Evolutionary conservation across 1,140 invertebrate species (phyloP).

Genomic region (Camponotus floridanus): DNA sequence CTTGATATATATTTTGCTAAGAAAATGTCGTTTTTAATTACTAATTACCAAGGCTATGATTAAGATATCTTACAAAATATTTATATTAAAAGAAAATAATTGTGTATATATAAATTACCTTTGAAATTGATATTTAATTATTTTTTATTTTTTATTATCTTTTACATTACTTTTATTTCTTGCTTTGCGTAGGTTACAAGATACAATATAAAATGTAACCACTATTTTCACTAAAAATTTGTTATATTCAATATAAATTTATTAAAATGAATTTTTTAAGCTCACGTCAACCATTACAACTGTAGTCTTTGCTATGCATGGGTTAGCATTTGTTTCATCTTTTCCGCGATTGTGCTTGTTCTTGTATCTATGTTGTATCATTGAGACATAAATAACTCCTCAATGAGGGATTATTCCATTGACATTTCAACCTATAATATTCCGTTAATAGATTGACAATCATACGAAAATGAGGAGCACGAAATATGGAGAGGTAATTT

Average conservation of each 20-base stretch:
- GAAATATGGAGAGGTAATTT: neutral
- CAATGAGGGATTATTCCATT: neutral
- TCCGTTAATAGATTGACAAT: constrained; percentile 1
- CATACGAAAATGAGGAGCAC: neutral
- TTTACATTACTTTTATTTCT: neutral
- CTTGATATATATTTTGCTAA: neutral
- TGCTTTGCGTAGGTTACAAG: neutral
- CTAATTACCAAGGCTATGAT: too few species aligned
- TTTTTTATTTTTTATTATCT: neutral
- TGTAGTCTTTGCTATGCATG: neutral
- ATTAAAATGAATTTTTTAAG: neutral
- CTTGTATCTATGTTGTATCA: neutral
- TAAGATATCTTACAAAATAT: too few species aligned
- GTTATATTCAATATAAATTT: neutral
- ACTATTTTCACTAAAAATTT: neutral
- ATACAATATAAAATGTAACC: neutral
- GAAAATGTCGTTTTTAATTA: neutral
- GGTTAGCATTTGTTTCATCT: neutral
- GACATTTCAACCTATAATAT: neutral
- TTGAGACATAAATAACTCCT: neutral
- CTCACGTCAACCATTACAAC: neutral
- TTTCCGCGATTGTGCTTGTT: neutral
- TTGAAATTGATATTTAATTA: neutral
- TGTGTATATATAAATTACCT: neutral
- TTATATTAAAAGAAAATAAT: neutral